Conservation (phyloP, 2,888 invertebrate species). For the Crematogaster levior region DNA sequence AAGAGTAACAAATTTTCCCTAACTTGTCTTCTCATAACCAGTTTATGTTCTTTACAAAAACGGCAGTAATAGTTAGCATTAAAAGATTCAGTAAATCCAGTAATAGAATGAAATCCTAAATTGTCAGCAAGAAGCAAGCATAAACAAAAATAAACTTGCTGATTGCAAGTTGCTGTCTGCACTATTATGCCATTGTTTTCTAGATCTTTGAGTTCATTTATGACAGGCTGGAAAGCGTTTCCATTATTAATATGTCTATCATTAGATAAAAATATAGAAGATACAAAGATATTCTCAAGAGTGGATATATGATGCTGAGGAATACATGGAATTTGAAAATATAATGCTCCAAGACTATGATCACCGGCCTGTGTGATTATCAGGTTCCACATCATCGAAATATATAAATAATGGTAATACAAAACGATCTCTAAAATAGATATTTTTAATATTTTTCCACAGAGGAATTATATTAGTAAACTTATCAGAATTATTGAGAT, state of each 20-base stretch:
- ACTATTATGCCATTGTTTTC: neutral
- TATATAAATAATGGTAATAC: conserved; percentile 60
- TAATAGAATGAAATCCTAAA: conserved; percentile 30
- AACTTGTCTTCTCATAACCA: conserved; percentile 11
- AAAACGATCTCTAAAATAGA: conserved; percentile 28
- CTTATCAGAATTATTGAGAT: conserved; percentile 43
- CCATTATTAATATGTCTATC: conserved; percentile 49
- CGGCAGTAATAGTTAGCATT: conserved; percentile 26
- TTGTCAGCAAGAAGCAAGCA: conserved; percentile 34
- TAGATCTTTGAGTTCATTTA: conserved; percentile 27
- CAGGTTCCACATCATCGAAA: conserved; percentile 59
- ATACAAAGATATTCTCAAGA: conserved; percentile 60
- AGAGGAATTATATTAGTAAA: conserved; percentile 57
- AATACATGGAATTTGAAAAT: conserved; percentile 59
- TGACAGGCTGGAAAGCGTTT: conserved; percentile 20
- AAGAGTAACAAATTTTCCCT: conserved; percentile 54
- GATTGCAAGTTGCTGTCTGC: conserved; percentile 1
- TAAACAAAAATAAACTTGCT: neutral
- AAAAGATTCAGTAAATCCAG: conserved; percentile 55
- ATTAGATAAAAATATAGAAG: conserved; percentile 52
- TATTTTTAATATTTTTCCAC: conserved; percentile 54
- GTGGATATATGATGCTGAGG: conserved; percentile 36
- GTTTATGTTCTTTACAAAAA: conserved; percentile 46
- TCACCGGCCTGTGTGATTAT: conserved; percentile 58
- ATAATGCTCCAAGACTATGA: conserved; percentile 60